Evolutionary conservation across 2,888 invertebrate genomes (phyloP), one percentile per base, ranked within the genome.

Genomic region (Nomada ruficornis): DNA sequence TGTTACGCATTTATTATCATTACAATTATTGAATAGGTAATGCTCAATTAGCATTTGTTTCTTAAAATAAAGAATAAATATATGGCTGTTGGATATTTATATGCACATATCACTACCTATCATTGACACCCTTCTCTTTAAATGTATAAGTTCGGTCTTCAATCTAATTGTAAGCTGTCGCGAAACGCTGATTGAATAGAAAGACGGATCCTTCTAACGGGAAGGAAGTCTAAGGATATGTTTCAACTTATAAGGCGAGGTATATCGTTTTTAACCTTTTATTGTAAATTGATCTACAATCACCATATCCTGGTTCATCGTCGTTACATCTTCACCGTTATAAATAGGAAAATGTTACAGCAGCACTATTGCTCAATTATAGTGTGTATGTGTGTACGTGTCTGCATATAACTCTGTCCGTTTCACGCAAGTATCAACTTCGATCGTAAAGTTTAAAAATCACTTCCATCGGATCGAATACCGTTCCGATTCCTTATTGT

Each of bases 41-140:
- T 94, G 94, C 94, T 94, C 93, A 93, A 93, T 94, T 94, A 94
- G 93, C 94, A 94, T 94, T 94, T 94, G 94, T 94, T 94, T 94
- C 93, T 93, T 93, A 93, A 93, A 93, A 93, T 93, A 93, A 93
- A 92, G 90, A 94, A 93, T 93, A 93, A 93, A 94, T 94, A 94
- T 94, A 94, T 94, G 94, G 94, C 94, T 94, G 94, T 94, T 94
- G 94, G 94, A 94, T 94, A 94, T 93, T 92, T 91, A 91, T 81
- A 90, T 90, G 87, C 85, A 86, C 84, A 86, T 89, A 74, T 89
- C 82, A 85, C 86, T 91, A 84, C 83, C 84, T 77, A 79, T 73
- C 59, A 73, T 72, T 81, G 65, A 44, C 70, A 67, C 55, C 50
- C 26, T 11, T 55, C n/a, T 62, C 62, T 26, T 44, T 67, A 18